phyloP scores from a whole-genome alignment of 2,888 invertebrate genomes.

The Caenorhabditis sp. region DNA sequence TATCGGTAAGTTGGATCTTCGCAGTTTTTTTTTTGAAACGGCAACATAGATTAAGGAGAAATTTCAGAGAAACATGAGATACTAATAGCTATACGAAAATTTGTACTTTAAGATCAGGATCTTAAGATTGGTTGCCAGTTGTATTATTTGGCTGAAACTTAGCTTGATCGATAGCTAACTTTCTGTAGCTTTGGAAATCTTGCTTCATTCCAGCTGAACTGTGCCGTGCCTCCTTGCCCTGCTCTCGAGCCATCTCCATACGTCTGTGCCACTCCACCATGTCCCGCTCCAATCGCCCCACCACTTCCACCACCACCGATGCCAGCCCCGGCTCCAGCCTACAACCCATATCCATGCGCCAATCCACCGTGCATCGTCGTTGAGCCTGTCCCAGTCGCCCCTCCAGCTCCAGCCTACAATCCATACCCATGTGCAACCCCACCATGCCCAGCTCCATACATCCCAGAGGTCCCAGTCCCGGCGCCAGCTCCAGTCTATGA shows the following conservation, averaged over 20 bases:
- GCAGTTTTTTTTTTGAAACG: neutral
- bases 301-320: conserved; percentile 57
- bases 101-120: conserved; percentile 1
- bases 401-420: conserved; percentile 62
- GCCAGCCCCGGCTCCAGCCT: conserved; percentile 63
- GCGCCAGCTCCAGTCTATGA: conserved; percentile 50
- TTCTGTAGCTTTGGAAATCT: too few species aligned
- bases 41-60: conserved; percentile 18
- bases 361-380: conserved; percentile 66
- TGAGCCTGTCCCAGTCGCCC: conserved; percentile 59
- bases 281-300: conserved; percentile 52
- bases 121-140: too few species aligned
- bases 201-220: conserved; percentile 30
- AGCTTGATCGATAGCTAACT: too few species aligned
- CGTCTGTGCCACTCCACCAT: conserved; percentile 61
- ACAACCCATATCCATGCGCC: conserved; percentile 65
- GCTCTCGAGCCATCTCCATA: conserved; percentile 42
- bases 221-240: conserved; percentile 50
- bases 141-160: too few species aligned
- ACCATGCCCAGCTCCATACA: conserved; percentile 49
- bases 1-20: conserved; percentile 48
- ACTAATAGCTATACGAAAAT: conserved; percentile 13
- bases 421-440: conserved; percentile 66
- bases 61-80: conserved; percentile 1
- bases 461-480: conserved; percentile 40